phyloP scores from a whole-genome alignment of 2,797 vertebrate species.

The Amniataba percoides region DNA sequence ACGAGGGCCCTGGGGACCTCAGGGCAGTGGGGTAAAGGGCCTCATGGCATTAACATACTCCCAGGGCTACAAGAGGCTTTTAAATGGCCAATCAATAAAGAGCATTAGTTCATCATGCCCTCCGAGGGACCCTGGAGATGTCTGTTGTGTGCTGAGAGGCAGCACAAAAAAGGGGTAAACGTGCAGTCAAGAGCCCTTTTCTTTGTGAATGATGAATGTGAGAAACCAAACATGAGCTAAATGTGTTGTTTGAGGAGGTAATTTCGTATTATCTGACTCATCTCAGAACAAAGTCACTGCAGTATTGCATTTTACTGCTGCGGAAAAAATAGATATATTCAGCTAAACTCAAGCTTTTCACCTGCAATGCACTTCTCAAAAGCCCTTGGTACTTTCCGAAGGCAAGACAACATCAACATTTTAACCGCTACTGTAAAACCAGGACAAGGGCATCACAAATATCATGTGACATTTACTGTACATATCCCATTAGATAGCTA shows the following conservation, averaged over 20 bases:
- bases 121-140: slow-evolving; percentile 75
- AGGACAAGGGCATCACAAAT: slow-evolving; percentile 83
- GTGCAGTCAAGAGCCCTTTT: slow-evolving; percentile 55
- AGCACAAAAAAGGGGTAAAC: slow-evolving; percentile 49
- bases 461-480: slow-evolving; percentile 83
- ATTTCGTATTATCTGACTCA: slow-evolving; percentile 16
- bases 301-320: background rate
- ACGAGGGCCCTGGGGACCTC: slow-evolving; percentile 78
- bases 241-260: slow-evolving; percentile 28
- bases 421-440: slow-evolving; percentile 75
- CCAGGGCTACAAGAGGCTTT: slow-evolving; percentile 86
- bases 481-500: slow-evolving; percentile 73
- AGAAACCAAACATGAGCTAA: slow-evolving; percentile 50
- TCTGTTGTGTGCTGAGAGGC: slow-evolving; percentile 68
- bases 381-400: slow-evolving; percentile 40
- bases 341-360: slow-evolving; percentile 11
- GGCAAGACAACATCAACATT: slow-evolving; percentile 65
- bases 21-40: slow-evolving; percentile 72
- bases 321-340: background rate
- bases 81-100: slow-evolving; percentile 88
- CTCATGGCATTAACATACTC: slow-evolving; percentile 85
- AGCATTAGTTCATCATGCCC: slow-evolving; percentile 82
- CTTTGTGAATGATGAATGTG: slow-evolving; percentile 65
- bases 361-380: slow-evolving; percentile 22
- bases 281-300: background rate